phyloP scores from a whole-genome alignment of 2,888 invertebrate species.

The Zygothrica quintamaculata region DNA sequence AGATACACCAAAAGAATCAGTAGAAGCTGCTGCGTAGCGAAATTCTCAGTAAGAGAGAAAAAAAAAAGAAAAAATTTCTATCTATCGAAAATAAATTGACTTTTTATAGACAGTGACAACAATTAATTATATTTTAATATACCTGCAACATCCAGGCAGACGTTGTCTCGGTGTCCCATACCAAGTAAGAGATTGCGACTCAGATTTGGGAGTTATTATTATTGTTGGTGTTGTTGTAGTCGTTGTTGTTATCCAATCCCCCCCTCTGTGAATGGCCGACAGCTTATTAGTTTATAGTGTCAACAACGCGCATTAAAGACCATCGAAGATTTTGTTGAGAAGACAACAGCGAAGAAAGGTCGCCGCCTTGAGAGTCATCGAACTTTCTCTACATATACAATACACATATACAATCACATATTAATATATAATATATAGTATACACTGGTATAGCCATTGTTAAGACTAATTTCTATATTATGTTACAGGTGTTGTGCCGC shows the following conservation, averaged over 20 bases:
- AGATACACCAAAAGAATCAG: slow-evolving; percentile 27
- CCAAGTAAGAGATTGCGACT: slow-evolving; percentile 1
- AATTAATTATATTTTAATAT: slow-evolving; percentile 78
- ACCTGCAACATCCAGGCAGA: slow-evolving; percentile 45
- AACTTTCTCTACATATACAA: slow-evolving; percentile 72
- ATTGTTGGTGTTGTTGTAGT: not conserved
- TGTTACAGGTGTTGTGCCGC: slow-evolving; percentile 58
- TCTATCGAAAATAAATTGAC: slow-evolving; percentile 62
- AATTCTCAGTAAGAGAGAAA: slow-evolving; percentile 3
- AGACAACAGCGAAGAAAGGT: slow-evolving; percentile 60
- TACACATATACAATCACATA: too few species aligned
- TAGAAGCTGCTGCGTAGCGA: slow-evolving; percentile 11
- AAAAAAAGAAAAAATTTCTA: slow-evolving; percentile 12
- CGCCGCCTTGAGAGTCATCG: slow-evolving; percentile 69
- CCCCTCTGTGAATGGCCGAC: slow-evolving; percentile 36
- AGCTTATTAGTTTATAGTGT: slow-evolving; percentile 77
- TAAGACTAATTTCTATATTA: slow-evolving; percentile 70
- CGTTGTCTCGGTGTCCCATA: not conserved
- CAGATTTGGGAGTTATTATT: not conserved
- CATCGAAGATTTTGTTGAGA: slow-evolving; percentile 18
- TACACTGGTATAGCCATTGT: slow-evolving; percentile 43
- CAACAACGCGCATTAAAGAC: slow-evolving; percentile 69
- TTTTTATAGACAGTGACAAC: slow-evolving; percentile 78
- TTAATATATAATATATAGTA: not conserved
- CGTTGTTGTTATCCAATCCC: not conserved